phyloP scores from a whole-genome alignment of 2,888 invertebrate species.

The Zaprionus lineosus region DNA sequence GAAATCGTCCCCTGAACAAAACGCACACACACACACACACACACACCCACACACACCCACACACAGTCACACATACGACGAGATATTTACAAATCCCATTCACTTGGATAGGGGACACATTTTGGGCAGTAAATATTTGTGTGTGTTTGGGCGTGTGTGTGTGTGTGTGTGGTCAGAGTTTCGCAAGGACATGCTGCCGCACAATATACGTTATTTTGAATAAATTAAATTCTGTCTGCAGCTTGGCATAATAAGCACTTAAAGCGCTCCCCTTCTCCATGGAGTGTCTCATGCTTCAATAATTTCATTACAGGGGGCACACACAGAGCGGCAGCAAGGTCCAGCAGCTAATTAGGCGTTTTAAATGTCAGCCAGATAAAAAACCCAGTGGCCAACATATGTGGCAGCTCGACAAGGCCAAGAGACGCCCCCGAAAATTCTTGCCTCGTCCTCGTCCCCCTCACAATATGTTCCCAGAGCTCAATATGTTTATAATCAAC shows the following conservation, averaged over 20 bases:
- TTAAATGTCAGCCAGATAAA: conserved; percentile 62
- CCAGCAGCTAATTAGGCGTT: conserved; percentile 70
- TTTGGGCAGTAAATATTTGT: conserved; percentile 17
- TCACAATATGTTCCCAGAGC: conserved; percentile 50
- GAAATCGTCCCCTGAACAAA: conserved; percentile 7
- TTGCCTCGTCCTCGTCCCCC: conserved; percentile 13
- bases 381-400: conserved; percentile 44
- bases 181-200: conserved; percentile 49
- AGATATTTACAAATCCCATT: too few relatives aligned
- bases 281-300: conserved; percentile 52
- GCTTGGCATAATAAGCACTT: conserved; percentile 53
- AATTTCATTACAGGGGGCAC: conserved; percentile 62
- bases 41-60: conserved; percentile 8
- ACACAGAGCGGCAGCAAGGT: conserved; percentile 26
- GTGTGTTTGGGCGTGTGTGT: conserved; percentile 5
- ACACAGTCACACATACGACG: not conserved
- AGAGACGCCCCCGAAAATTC: conserved; percentile 1
- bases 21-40: conserved; percentile 1
- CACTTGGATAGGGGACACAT: conserved; percentile 15
- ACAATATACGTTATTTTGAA: conserved; percentile 65
- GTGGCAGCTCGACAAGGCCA: conserved; percentile 22
- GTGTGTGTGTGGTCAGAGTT: conserved; percentile 43
- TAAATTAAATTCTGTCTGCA: conserved; percentile 69
- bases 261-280: conserved; percentile 10
- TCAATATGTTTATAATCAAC: conserved; percentile 64